Conservation (phyloP, 1,140 invertebrate species). For the Orius insidiosus region DNA sequence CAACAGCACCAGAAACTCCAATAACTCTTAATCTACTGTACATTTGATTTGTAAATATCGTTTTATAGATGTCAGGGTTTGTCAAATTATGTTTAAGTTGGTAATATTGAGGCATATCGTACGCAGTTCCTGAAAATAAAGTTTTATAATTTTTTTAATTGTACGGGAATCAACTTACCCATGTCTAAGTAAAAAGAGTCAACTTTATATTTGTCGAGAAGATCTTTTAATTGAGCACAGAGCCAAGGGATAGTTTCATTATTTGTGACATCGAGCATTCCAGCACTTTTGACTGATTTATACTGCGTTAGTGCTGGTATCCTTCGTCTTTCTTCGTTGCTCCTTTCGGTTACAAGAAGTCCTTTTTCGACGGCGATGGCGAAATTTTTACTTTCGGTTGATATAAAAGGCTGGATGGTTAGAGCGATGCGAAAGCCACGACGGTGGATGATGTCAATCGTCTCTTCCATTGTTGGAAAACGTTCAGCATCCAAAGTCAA, state of each 20-base stretch:
- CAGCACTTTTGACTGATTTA: constrained; percentile 55
- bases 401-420: constrained; percentile 70
- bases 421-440: constrained; percentile 71
- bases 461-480: constrained; percentile 57
- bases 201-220: constrained; percentile 58
- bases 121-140: constrained; percentile 42
- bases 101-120: constrained; percentile 73
- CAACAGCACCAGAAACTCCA: constrained; percentile 65
- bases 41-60: constrained; percentile 37
- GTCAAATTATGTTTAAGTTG: constrained; percentile 44
- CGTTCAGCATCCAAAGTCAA: constrained; percentile 48
- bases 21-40: constrained; percentile 42
- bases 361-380: constrained; percentile 52
- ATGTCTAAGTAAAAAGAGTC: constrained; percentile 82
- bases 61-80: constrained; percentile 69
- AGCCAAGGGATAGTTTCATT: constrained; percentile 65
- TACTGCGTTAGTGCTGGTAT: constrained; percentile 33
- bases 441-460: constrained; percentile 61
- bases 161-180: constrained; percentile 25
- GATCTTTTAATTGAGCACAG: constrained; percentile 44
- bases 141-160: neutral
- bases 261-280: constrained; percentile 69
- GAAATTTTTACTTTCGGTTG: constrained; percentile 65
- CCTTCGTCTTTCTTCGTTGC: constrained; percentile 10
- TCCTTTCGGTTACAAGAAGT: constrained; percentile 30